These are phyloP conservation scores for Peromyscus maniculatus DNA, from an alignment of 2,113 vertebrate species.

Conservation along the genomic window DNA sequence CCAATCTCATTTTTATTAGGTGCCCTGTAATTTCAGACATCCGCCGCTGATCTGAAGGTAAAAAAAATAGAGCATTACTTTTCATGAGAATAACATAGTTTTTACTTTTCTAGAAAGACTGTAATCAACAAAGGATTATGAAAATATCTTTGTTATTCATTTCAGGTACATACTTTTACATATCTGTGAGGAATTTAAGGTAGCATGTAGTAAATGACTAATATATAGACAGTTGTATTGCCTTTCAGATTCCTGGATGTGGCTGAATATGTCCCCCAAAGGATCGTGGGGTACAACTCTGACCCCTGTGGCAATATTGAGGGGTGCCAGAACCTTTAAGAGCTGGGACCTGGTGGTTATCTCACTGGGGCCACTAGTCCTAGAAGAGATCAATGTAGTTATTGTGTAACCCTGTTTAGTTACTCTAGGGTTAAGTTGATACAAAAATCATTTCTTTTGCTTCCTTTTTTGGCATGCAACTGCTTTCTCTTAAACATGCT, in stretches of 20 bases:
- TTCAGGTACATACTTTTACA: not conserved
- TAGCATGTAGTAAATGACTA: slow-evolving; percentile 6
- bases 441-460: not conserved
- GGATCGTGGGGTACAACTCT: not conserved
- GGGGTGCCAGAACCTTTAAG: not conserved
- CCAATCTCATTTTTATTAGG: slow-evolving; percentile 96
- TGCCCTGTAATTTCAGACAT: slow-evolving; percentile 97
- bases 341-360: not conserved
- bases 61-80: slow-evolving; percentile 55
- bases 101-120: slow-evolving; percentile 8
- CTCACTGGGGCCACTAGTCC: not conserved
- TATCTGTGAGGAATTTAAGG: slow-evolving; percentile 63
- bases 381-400: not conserved
- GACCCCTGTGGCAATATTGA: not conserved
- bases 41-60: slow-evolving; percentile 94
- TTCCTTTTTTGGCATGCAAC: not conserved
- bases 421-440: not conserved
- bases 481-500: not conserved
- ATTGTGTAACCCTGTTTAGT: not conserved
- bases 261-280: not conserved
- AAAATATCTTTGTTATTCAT: slow-evolving; percentile 44
- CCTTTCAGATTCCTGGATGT: not conserved
- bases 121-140: slow-evolving; percentile 44
- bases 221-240: not conserved
- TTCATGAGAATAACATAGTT: slow-evolving; percentile 38